These are phyloP conservation scores for Myiotriccus ornatus DNA, from an alignment of 2,797 vertebrate genomes.

Conservation along the genomic window DNA sequence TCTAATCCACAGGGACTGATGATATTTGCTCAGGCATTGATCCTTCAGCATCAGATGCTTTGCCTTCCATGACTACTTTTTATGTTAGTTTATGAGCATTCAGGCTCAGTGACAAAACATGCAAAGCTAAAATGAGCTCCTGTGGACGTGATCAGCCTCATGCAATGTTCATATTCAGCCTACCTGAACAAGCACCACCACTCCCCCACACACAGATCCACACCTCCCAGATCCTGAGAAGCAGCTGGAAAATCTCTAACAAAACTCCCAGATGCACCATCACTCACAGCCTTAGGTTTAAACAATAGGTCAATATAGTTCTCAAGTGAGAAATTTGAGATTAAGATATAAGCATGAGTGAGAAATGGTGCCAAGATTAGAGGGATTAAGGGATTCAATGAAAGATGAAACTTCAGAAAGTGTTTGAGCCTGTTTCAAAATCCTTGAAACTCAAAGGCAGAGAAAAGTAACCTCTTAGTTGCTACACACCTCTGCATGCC, in stretches of 20 bases:
- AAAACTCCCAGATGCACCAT: slow-evolving; percentile 15
- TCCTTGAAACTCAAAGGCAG: slow-evolving; percentile 43
- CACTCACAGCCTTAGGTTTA: slow-evolving; percentile 37
- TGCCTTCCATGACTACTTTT: neutral
- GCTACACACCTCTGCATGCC: neutral
- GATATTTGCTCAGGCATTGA: neutral
- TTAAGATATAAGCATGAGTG: slow-evolving; percentile 32
- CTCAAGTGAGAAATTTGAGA: slow-evolving; percentile 57
- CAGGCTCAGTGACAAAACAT: neutral
- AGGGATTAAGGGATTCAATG: slow-evolving; percentile 53
- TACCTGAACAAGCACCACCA: neutral
- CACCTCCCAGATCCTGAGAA: neutral
- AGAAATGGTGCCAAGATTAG: slow-evolving; percentile 48
- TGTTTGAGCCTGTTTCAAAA: slow-evolving; percentile 53
- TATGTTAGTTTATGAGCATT: neutral
- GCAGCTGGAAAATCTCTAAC: neutral
- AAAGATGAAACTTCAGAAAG: slow-evolving; percentile 63
- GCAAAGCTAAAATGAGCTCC: neutral
- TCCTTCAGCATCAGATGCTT: neutral
- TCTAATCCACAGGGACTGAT: neutral
- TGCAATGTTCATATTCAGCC: accelerated
- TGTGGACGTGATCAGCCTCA: neutral
- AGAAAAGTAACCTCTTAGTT: slow-evolving; percentile 47
- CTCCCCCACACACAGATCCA: no score
- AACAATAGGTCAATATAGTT: slow-evolving; percentile 31